Percentiles rank a stretch among this genome's conserved stretches.
Conservation (phyloP, 1,140 invertebrate genomes). For the Pentalonia nigronervosa region DNA sequence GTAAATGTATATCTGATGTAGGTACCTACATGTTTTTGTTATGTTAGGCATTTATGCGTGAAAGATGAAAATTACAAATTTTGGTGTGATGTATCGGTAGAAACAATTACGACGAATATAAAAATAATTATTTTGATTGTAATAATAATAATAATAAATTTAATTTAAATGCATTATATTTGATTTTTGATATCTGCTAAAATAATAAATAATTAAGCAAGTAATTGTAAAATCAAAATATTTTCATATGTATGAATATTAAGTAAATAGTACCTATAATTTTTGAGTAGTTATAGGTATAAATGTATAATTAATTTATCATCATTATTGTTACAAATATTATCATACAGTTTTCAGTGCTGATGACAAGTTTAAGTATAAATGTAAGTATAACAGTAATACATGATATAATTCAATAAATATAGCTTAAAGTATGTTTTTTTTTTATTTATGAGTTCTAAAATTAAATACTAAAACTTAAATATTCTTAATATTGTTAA, state of each 20-base stretch:
- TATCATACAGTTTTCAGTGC: not conserved
- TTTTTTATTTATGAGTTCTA: not conserved
- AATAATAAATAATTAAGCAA: not conserved
- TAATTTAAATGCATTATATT: constrained; percentile 25
- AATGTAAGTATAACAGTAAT: not conserved
- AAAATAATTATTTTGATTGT: not conserved
- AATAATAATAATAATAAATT: not conserved
- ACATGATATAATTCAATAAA: not conserved
- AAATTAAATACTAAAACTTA: not conserved
- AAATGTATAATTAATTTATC: not conserved
- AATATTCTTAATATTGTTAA: not conserved
- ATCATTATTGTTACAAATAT: not conserved
- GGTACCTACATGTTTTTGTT: not conserved
- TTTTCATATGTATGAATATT: not conserved
- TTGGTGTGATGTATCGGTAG: not conserved
- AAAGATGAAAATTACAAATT: not conserved
- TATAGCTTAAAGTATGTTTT: not conserved
- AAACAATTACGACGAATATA: not conserved
- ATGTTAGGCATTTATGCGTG: not conserved
- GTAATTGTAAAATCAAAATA: not conserved
- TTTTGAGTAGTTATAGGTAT: not conserved
- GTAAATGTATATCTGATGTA: not conserved
- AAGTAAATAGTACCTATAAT: not conserved
- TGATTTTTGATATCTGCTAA: not conserved
- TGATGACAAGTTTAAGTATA: not conserved